Percentiles rank a stretch among this genome's conserved stretches.
Evolutionary conservation across 2,888 invertebrate genomes (phyloP).

Genomic region (Rapana venosa): DNA sequence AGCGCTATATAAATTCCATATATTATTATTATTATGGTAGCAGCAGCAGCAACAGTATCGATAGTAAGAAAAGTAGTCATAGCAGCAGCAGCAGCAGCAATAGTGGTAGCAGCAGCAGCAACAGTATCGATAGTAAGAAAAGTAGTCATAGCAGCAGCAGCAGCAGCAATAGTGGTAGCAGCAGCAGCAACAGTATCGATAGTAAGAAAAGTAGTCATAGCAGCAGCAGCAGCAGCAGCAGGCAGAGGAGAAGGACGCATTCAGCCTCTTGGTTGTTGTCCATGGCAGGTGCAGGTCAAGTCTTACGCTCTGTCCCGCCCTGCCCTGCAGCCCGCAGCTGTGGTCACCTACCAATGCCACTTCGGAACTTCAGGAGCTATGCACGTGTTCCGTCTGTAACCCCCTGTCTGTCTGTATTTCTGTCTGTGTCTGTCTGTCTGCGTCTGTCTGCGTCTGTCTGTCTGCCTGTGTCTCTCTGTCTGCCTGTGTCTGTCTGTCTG

Average conservation of each 20-base stretch:
- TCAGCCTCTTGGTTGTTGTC: not conserved
- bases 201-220: not conserved
- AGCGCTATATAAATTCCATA: no score
- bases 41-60: no score
- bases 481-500: not conserved
- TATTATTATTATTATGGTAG: no score
- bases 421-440: not conserved
- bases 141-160: no score
- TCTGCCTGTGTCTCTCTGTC: not conserved
- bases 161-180: no score
- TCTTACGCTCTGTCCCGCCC: not conserved
- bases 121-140: no score
- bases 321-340: not conserved
- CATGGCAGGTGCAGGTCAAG: conserved; percentile 12
- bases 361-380: not conserved
- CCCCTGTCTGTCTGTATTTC: not conserved
- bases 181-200: not conserved
- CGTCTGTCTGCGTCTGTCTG: not conserved
- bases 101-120: no score
- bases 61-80: no score
- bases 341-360: not conserved
- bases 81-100: no score
- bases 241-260: no score
- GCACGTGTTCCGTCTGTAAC: not conserved
- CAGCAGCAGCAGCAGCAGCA: not conserved